Evolutionary conservation across 92 coral and sea anemone species (phyloP).

Genomic region (Actinernus sp.): DNA sequence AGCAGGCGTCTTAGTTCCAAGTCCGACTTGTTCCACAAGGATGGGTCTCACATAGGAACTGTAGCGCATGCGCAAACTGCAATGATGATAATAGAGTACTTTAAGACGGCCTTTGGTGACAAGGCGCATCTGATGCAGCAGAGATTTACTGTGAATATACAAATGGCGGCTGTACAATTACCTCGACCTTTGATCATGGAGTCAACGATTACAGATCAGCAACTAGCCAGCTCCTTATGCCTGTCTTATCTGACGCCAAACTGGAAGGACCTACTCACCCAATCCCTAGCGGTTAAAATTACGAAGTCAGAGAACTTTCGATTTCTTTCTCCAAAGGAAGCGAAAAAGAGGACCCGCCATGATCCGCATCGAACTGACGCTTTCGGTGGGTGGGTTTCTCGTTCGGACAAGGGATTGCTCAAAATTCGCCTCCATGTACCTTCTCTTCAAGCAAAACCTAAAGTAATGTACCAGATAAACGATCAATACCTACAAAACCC

Average conservation of each 20-base stretch:
- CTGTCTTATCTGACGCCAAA: conserved; percentile 65
- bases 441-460: conserved; percentile 3
- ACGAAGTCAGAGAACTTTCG: conserved; percentile 51
- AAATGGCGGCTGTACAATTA: neutral
- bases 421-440: conserved; percentile 56
- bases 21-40: conserved; percentile 18
- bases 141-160: neutral
- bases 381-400: conserved; percentile 73
- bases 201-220: conserved; percentile 8
- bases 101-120: conserved; percentile 9
- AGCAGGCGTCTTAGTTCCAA: conserved; percentile 7
- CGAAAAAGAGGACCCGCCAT: conserved; percentile 15
- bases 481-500: neutral
- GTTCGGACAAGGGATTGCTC: conserved; percentile 37
- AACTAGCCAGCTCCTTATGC: conserved; percentile 39
- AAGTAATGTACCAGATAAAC: too few species aligned
- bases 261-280: conserved; percentile 26
- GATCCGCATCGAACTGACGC: conserved; percentile 60
- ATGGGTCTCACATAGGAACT: conserved; percentile 36
- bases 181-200: conserved; percentile 12
- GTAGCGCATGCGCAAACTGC: conserved; percentile 50
- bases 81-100: conserved; percentile 31
- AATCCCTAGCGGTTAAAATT: conserved; percentile 50
- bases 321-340: conserved; percentile 27
- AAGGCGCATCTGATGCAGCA: neutral